Evolutionary conservation across 2,888 invertebrate species (phyloP).

Genomic region (Caenorhabditis sp.): DNA sequence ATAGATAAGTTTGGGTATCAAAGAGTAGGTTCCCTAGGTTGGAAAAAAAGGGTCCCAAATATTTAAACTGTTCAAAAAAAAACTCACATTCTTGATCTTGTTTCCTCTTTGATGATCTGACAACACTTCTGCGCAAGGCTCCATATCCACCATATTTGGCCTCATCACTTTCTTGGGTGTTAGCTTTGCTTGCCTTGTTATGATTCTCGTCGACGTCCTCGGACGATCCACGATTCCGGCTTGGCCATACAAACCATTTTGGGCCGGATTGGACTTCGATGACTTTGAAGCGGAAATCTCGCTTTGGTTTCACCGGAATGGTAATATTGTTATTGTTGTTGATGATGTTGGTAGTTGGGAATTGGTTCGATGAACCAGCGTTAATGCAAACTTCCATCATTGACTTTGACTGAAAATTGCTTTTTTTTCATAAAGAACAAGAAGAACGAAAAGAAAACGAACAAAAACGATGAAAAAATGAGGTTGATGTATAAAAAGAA

Average conservation of each 20-base stretch:
- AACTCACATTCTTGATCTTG: conserved; percentile 42
- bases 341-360: conserved; percentile 12
- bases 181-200: conserved; percentile 35
- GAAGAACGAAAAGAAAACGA: neutral
- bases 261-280: conserved; percentile 59
- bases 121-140: conserved; percentile 48
- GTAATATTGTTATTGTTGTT: neutral
- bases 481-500: neutral
- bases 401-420: neutral
- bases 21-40: no score
- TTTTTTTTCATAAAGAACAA: neutral
- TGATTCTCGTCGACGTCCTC: conserved; percentile 56
- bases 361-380: conserved; percentile 10
- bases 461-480: neutral
- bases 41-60: no score
- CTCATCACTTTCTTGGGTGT: neutral
- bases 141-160: conserved; percentile 35
- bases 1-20: no score
- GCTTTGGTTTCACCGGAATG: conserved; percentile 29
- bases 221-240: conserved; percentile 45
- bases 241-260: conserved; percentile 63
- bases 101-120: conserved; percentile 46
- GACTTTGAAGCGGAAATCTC: conserved; percentile 62
- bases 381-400: conserved; percentile 42
- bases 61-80: neutral